phyloP scores from a whole-genome alignment of 1,140 invertebrate species.

The Propsilocerus akamusi region DNA sequence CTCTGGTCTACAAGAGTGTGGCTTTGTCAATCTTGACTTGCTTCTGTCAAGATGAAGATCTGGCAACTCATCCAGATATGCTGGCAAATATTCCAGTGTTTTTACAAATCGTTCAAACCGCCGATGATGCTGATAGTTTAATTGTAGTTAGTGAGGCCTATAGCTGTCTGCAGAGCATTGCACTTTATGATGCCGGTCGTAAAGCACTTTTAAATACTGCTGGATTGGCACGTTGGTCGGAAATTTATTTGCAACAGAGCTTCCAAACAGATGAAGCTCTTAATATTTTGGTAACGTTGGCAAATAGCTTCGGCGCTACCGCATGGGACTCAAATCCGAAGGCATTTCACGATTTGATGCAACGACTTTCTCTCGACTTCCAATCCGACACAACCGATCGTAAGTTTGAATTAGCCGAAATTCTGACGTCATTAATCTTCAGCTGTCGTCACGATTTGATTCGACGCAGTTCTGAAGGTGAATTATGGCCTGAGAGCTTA shows the following conservation, averaged over 20 bases:
- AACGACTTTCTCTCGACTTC: slow-evolving; percentile 70
- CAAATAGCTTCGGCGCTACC: slow-evolving; percentile 40
- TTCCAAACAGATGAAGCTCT: slow-evolving; percentile 74
- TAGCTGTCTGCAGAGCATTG: slow-evolving; percentile 61
- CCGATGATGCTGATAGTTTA: slow-evolving; percentile 62
- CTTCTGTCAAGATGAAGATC: slow-evolving; percentile 59
- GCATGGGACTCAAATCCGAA: slow-evolving; percentile 56
- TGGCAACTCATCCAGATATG: slow-evolving; percentile 65
- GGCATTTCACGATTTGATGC: slow-evolving; percentile 62
- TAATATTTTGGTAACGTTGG: slow-evolving; percentile 52
- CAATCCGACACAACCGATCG: slow-evolving; percentile 67
- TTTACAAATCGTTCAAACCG: slow-evolving; percentile 59
- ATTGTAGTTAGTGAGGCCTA: slow-evolving; percentile 79
- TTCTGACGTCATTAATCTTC: slow-evolving; percentile 51
- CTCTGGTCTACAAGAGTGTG: slow-evolving; percentile 74
- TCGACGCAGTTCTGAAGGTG: slow-evolving; percentile 34
- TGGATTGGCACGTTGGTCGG: slow-evolving; percentile 59
- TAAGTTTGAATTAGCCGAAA: slow-evolving; percentile 68
- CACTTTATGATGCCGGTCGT: slow-evolving; percentile 48
- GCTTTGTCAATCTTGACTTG: slow-evolving; percentile 65
- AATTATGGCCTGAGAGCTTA: slow-evolving; percentile 59
- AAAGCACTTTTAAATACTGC: slow-evolving; percentile 53
- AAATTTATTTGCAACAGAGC: slow-evolving; percentile 67
- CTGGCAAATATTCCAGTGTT: slow-evolving; percentile 60
- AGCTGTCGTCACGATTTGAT: slow-evolving; percentile 48